phyloP scores from a whole-genome alignment of 2,797 vertebrate genomes.

The Podarcis lilfordi region DNA sequence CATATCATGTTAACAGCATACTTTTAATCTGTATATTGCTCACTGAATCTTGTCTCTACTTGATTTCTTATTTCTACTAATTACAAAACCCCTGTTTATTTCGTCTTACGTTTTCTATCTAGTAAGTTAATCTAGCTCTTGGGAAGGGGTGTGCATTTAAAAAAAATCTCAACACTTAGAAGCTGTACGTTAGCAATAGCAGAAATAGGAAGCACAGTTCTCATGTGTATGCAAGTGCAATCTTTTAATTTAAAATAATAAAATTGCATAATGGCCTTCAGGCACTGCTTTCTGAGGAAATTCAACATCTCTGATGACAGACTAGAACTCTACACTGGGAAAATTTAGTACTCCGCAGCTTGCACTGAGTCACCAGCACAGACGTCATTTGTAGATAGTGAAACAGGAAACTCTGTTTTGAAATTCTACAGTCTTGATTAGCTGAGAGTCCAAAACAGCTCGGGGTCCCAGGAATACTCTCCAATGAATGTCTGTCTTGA shows the following conservation, averaged over 20 bases:
- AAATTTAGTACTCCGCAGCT: not conserved
- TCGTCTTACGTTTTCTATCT: not conserved
- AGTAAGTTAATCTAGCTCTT: not conserved
- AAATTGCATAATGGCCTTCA: constrained; percentile 26
- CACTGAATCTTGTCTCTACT: constrained; percentile 18
- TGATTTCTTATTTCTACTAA: constrained; percentile 14
- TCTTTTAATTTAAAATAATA: constrained; percentile 25
- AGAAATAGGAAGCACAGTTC: not conserved
- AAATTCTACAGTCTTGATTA: constrained; percentile 14
- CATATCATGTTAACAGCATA: not conserved
- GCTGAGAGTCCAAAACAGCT: constrained; percentile 16
- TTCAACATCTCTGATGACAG: not conserved
- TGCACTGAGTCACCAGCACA: constrained; percentile 6
- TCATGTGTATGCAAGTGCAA: not conserved
- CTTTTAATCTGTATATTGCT: constrained; percentile 1
- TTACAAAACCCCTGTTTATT: not conserved
- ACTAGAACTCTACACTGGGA: not conserved
- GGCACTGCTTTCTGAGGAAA: not conserved
- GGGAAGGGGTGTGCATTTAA: not conserved
- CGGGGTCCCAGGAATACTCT: not conserved
- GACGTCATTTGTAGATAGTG: not conserved
- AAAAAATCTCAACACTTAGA: not conserved
- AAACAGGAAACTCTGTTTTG: constrained; percentile 14
- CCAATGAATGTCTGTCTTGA: constrained; percentile 21
- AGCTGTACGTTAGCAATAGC: not conserved